Percentiles rank a stretch among this genome's conserved stretches.
Evolutionary conservation across 2,797 vertebrate genomes (phyloP).

Genomic region (Arrhamphus sclerolepis): DNA sequence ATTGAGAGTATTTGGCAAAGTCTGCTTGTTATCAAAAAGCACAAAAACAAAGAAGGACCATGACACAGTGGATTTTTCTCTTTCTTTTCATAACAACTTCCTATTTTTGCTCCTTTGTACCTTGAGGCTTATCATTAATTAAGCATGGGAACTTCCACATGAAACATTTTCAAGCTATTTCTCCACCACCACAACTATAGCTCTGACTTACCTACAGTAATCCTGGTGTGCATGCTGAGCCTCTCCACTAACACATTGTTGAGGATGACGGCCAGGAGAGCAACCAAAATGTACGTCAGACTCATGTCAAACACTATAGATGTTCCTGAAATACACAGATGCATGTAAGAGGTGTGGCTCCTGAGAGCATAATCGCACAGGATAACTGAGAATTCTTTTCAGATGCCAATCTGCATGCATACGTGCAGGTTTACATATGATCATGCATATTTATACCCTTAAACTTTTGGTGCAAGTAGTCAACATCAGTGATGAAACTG

Average conservation of each 20-base stretch:
- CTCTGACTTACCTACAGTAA: slow-evolving; percentile 85
- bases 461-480: slow-evolving; percentile 96
- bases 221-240: slow-evolving; percentile 92
- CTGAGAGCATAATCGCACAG: neutral
- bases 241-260: slow-evolving; percentile 95
- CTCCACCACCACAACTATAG: no score
- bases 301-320: slow-evolving; percentile 98
- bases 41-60: no score
- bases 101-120: no score
- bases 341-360: neutral
- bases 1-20: no score
- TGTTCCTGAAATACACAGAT: slow-evolving; percentile 80
- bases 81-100: no score
- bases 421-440: neutral
- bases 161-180: no score
- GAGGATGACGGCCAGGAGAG: slow-evolving; percentile 91
- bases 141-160: no score
- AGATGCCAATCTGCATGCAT: no score
- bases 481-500: slow-evolving; percentile 97
- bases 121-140: no score
- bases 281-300: slow-evolving; percentile 95
- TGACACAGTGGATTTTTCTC: no score
- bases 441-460: slow-evolving; percentile 79
- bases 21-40: no score
- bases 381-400: neutral